phyloP scores from a whole-genome alignment of 2,113 vertebrate genomes.

The Nycticryphes semicollaris region DNA sequence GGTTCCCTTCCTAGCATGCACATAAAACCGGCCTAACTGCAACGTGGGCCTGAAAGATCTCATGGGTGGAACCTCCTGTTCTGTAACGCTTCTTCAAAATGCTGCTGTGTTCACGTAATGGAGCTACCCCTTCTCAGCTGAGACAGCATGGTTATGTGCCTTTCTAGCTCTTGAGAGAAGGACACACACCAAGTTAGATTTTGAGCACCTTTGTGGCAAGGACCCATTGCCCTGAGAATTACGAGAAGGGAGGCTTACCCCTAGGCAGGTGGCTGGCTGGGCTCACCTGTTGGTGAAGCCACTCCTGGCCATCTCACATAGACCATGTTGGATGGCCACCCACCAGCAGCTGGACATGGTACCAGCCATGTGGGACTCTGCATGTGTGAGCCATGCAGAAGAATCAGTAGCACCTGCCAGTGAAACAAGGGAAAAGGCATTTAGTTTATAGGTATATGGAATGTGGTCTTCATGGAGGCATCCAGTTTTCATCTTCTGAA shows the following conservation, averaged over 20 bases:
- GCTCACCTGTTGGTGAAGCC: neutral
- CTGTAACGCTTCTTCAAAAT: neutral
- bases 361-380: neutral
- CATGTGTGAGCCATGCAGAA: neutral
- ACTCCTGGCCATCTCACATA: neutral
- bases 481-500: neutral
- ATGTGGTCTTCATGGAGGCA: neutral
- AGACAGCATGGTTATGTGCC: neutral
- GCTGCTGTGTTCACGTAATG: neutral
- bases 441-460: neutral
- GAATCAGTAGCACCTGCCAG: neutral
- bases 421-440: neutral
- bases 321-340: fast-evolving
- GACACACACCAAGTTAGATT: neutral
- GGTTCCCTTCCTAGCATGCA: neutral
- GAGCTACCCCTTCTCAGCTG: neutral
- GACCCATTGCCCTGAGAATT: neutral
- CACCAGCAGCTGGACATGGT: neutral
- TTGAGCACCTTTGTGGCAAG: neutral
- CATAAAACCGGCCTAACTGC: neutral
- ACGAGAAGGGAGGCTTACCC: neutral
- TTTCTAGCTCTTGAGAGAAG: neutral
- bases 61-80: neutral
- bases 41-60: neutral
- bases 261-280: neutral